A percentile compares a stretch with the other conserved stretches of the same genome.
Evolutionary conservation across 2,113 vertebrate genomes (phyloP).

Genomic region (Apus apus): DNA sequence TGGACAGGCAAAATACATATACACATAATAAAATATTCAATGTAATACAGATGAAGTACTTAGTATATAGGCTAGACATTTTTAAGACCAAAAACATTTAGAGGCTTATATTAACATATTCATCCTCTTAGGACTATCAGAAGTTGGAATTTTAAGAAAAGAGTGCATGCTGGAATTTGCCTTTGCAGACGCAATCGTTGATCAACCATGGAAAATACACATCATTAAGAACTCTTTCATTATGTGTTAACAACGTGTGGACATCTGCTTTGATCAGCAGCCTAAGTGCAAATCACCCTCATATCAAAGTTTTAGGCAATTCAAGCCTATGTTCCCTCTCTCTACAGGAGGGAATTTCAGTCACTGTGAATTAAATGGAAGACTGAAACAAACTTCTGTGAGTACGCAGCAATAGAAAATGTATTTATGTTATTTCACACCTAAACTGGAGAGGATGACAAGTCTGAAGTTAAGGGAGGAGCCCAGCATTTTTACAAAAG

Average conservation of each 20-base stretch:
- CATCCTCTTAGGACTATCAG: not conserved
- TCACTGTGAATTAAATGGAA: constrained; percentile 3
- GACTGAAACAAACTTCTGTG: not conserved
- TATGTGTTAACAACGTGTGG: constrained; percentile 19
- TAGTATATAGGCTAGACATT: not conserved
- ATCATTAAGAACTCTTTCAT: constrained; percentile 22
- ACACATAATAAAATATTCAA: not conserved
- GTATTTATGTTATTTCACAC: not conserved
- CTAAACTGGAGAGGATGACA: not conserved
- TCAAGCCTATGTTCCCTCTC: not conserved
- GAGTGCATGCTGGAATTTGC: not conserved
- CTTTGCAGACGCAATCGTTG: not conserved
- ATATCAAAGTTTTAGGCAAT: not conserved
- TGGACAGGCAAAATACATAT: not conserved
- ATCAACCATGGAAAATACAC: not conserved
- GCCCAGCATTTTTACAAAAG: not conserved
- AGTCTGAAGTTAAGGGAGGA: not conserved
- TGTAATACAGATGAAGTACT: not conserved
- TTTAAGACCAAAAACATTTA: not conserved
- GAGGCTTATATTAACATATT: not conserved
- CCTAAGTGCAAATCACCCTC: not conserved
- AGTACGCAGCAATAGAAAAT: not conserved
- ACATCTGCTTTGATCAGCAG: constrained; percentile 33
- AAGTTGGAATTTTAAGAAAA: not conserved
- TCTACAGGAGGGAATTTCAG: not conserved